Percentiles rank a stretch among this genome's conserved stretches.
Conservation (phyloP, 2,888 invertebrate species). For the Hirtodrosophila alboralis region DNA sequence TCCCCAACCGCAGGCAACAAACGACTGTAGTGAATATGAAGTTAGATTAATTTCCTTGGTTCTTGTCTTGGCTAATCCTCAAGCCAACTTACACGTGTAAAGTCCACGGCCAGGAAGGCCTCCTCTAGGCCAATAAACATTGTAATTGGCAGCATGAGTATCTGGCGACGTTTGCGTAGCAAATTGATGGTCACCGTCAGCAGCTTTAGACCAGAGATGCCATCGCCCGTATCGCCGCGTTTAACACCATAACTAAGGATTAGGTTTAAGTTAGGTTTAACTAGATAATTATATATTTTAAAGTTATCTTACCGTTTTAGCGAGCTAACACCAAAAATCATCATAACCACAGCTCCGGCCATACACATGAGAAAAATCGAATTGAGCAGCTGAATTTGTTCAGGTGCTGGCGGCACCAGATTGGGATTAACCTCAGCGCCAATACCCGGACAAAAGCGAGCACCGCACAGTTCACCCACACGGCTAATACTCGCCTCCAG, state of each 20-base stretch:
- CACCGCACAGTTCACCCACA: slow-evolving; percentile 88
- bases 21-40: slow-evolving; percentile 86
- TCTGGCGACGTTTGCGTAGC: slow-evolving; percentile 90
- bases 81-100: slow-evolving; percentile 87
- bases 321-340: slow-evolving; percentile 92
- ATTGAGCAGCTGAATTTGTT: slow-evolving; percentile 91
- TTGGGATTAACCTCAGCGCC: slow-evolving; percentile 87
- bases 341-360: slow-evolving; percentile 89
- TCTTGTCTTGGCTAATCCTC: slow-evolving; percentile 33
- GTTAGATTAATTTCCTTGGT: slow-evolving; percentile 7
- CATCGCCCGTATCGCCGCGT: slow-evolving; percentile 85
- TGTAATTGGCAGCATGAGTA: slow-evolving; percentile 94
- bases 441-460: slow-evolving; percentile 89
- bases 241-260: slow-evolving; percentile 87
- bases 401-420: slow-evolving; percentile 88
- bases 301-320: slow-evolving; percentile 87
- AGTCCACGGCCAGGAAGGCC: slow-evolving; percentile 94
- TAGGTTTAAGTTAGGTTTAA: no score
- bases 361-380: slow-evolving; percentile 93
- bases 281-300: no score
- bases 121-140: slow-evolving; percentile 97
- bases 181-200: slow-evolving; percentile 91
- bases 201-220: slow-evolving; percentile 88
- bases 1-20: slow-evolving; percentile 94
- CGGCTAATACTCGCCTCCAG: slow-evolving; percentile 65